Conservation (phyloP, 2,797 vertebrate species). For the Poecilia picta region DNA sequence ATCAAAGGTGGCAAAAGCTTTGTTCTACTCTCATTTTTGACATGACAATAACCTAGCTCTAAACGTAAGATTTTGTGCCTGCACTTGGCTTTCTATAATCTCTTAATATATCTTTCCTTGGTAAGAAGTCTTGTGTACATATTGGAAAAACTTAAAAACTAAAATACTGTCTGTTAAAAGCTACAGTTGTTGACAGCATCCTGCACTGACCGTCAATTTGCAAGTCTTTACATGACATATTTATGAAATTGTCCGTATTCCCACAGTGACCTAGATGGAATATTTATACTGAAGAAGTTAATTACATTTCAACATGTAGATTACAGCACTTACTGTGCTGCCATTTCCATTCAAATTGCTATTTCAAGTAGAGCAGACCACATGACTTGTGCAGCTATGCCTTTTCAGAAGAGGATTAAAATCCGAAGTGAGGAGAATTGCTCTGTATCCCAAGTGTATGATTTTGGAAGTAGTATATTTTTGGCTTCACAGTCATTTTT, state of each 20-base stretch:
- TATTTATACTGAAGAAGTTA: conserved; percentile 14
- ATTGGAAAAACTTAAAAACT: not conserved
- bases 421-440: conserved; percentile 27
- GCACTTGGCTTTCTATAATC: not conserved
- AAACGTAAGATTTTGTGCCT: too few species aligned
- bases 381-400: conserved; percentile 4
- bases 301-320: conserved; percentile 18
- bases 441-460: conserved; percentile 20
- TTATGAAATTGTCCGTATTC: not conserved
- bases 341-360: conserved; percentile 30
- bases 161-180: not conserved
- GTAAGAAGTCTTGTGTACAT: not conserved
- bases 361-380: conserved; percentile 25
- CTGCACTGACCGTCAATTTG: not conserved
- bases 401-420: conserved; percentile 37
- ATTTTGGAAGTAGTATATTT: conserved; percentile 23
- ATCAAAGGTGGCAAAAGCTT: not conserved
- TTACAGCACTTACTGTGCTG: conserved; percentile 10
- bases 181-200: not conserved
- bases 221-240: not conserved
- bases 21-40: not conserved
- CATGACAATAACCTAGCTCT: not conserved
- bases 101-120: not conserved
- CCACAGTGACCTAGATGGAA: not conserved
- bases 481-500: conserved; percentile 27